phyloP scores from a whole-genome alignment of 1,140 invertebrate genomes.

The Calycopis cecrops region DNA sequence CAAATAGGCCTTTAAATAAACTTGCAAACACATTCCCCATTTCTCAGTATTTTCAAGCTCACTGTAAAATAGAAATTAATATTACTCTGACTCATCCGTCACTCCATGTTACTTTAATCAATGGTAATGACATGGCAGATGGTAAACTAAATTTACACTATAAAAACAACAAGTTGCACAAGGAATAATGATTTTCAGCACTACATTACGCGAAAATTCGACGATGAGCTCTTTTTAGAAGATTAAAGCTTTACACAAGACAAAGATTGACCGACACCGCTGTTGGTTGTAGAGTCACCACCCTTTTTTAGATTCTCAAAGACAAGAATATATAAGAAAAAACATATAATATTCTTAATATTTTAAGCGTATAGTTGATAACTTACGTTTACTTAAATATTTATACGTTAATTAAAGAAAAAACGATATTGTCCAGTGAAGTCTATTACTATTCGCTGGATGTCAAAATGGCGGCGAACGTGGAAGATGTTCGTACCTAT shows the following conservation, averaged over 20 bases:
- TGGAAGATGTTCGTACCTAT: slow-evolving; percentile 83
- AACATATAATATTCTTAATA: not conserved
- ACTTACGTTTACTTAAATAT: slow-evolving; percentile 80
- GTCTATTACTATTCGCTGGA: slow-evolving; percentile 81
- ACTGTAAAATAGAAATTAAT: slow-evolving; percentile 63
- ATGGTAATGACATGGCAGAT: slow-evolving; percentile 74
- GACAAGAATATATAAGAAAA: not conserved
- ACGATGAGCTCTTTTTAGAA: not conserved
- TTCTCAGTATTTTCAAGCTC: slow-evolving; percentile 73
- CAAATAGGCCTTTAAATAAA: slow-evolving; percentile 96
- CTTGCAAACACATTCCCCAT: slow-evolving; percentile 92
- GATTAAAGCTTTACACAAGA: slow-evolving; percentile 20
- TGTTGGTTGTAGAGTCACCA: slow-evolving; percentile 51
- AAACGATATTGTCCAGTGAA: slow-evolving; percentile 82
- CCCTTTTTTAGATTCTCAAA: slow-evolving; percentile 28
- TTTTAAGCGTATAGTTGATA: not conserved
- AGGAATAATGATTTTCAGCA: slow-evolving; percentile 1
- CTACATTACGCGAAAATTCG: not conserved
- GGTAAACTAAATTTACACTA: slow-evolving; percentile 33
- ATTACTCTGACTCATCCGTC: slow-evolving; percentile 60
- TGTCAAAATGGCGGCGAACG: slow-evolving; percentile 86
- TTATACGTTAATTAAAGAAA: slow-evolving; percentile 78
- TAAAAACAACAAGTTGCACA: slow-evolving; percentile 16
- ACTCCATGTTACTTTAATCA: slow-evolving; percentile 67
- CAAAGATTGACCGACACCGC: slow-evolving; percentile 56